phyloP scores from a whole-genome alignment of 2,797 vertebrate species.

The Epinephelus awoara region DNA sequence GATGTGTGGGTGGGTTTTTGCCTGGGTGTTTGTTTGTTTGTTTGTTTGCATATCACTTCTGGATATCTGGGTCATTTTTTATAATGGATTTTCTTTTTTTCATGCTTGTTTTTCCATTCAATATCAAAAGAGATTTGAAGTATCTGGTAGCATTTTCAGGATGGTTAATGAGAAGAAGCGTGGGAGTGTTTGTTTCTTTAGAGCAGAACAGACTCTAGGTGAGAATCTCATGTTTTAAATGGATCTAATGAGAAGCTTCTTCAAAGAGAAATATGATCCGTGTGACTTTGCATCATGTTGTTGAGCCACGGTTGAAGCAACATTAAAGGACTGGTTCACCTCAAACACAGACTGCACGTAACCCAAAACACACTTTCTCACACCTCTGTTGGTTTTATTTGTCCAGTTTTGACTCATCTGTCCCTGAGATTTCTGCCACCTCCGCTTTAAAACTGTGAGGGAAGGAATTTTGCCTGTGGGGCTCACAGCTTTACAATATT shows the following conservation, averaged over 20 bases:
- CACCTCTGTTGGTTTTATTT: slow-evolving; percentile 7
- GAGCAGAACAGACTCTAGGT: slow-evolving; percentile 1
- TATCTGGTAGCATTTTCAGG: slow-evolving; percentile 17
- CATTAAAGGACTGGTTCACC: neutral
- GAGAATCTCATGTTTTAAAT: slow-evolving; percentile 28
- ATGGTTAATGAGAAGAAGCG: slow-evolving; percentile 38
- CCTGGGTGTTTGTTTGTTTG: slow-evolving; percentile 31
- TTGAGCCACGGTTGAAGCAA: neutral
- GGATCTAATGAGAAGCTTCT: slow-evolving; percentile 36
- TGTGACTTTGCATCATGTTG: slow-evolving; percentile 13
- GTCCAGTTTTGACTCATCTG: neutral
- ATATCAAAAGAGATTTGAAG: slow-evolving; percentile 47
- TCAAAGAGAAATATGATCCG: slow-evolving; percentile 16
- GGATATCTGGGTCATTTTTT: slow-evolving; percentile 67
- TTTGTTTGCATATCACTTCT: slow-evolving; percentile 64
- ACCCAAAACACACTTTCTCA: neutral
- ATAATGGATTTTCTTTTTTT: slow-evolving; percentile 22
- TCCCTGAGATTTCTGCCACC: neutral
- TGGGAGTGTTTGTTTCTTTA: slow-evolving; percentile 36
- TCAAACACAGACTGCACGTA: neutral
- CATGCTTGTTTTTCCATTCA: slow-evolving; percentile 26
- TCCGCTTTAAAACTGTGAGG: neutral
- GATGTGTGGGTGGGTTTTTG: slow-evolving; percentile 46
- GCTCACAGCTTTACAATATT: neutral
- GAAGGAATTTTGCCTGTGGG: neutral